Conservation (phyloP, 2,888 invertebrate genomes). For the Maniola hyperantus region DNA sequence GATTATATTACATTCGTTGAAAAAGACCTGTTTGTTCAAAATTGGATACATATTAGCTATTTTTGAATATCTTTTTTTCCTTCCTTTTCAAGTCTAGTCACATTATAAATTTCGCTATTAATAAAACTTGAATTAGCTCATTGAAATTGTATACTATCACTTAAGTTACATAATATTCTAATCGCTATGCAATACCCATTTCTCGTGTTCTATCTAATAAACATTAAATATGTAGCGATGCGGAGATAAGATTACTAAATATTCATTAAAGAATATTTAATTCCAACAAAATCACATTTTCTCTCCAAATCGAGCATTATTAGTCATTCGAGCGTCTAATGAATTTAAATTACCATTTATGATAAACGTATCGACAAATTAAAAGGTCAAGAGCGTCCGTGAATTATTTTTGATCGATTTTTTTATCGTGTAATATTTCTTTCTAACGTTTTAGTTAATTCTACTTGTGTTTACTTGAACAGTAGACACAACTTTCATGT, state of each 20-base stretch:
- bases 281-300: constrained; percentile 24
- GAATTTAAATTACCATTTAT: constrained; percentile 29
- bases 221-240: constrained; percentile 16
- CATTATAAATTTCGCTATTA: too few species aligned
- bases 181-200: not conserved
- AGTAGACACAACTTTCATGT: not conserved
- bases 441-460: constrained; percentile 1
- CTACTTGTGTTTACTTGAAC: constrained; percentile 4
- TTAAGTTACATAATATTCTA: not conserved
- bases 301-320: constrained; percentile 23
- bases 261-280: constrained; percentile 26
- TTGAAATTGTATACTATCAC: too few species aligned
- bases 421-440: constrained; percentile 25
- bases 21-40: too few species aligned
- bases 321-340: constrained; percentile 24
- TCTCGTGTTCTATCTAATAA: constrained; percentile 17
- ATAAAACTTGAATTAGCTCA: too few species aligned
- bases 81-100: too few species aligned
- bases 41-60: too few species aligned
- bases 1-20: too few species aligned
- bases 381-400: constrained; percentile 31
- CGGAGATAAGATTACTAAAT: constrained; percentile 20
- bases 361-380: constrained; percentile 25
- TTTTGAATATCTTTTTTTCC: too few species aligned
- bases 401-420: constrained; percentile 30